Evolutionary conservation across 2,797 vertebrate genomes (phyloP), one percentile per base, ranked within the genome.

Genomic region (Chrosomus eos): DNA sequence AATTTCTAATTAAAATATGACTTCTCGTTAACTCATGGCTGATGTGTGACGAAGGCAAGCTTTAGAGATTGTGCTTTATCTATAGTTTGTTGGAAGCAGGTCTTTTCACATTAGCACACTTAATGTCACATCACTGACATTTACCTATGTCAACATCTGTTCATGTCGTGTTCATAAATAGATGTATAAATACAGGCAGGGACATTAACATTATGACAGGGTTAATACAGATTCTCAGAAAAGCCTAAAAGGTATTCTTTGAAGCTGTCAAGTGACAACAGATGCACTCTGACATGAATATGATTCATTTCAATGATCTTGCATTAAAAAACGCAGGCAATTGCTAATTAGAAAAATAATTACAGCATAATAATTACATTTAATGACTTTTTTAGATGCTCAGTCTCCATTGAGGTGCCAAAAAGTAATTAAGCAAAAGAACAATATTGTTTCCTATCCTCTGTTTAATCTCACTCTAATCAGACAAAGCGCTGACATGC

Each of bases 381-480:
- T n/a, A n/a, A n/a, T n/a, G n/a, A n/a, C n/a, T n/a, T n/a, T n/a
- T 72, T 19, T 26, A n/a, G 43, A 28, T 0, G 6, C 58, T 8
- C 9, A 0, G 72, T 72, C 14, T 48, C 13, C 36, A 16, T 79
- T 19, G 21, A 62, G 26, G 23, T 80, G 53, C 23, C 18, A 72
- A 43, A 64, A 85, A 28, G 38, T 40, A 38, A 73, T 64, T 66
- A 74, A 74, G 5, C 45, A 19, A 77, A 76, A 67, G n/a, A 67
- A 66, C 72, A 75, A 43, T 53, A 83, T 33, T 38, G 31, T 45
- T 28, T 67, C 31, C 33, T 40, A 21, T 38, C n/a, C n/a, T 67
- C n/a, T 19, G n/a, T 76, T 83, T 83, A 83, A 76, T 58, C 48
- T 76, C 14, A 18, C 23, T 87, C 71, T 62, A 87, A 86, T 91